Evolutionary conservation across 2,113 vertebrate species (phyloP).

Genomic region (Athene cunicularia): DNA sequence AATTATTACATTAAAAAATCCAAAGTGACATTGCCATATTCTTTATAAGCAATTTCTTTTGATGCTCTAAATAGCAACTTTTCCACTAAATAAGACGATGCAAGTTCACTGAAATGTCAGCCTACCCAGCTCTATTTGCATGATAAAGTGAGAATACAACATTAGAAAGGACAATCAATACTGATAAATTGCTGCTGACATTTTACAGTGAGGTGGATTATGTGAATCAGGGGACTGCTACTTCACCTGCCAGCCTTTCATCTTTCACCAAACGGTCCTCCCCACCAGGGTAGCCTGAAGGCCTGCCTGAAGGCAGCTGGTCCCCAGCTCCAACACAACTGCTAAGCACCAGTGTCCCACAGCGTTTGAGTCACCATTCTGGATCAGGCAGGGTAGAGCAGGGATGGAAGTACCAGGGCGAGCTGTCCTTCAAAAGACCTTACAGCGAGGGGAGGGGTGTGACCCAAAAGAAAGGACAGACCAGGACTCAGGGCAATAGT

Average conservation of each 20-base stretch:
- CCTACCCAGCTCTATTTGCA: background rate
- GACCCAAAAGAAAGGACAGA: background rate
- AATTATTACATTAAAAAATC: background rate
- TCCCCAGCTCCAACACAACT: background rate
- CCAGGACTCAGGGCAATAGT: background rate
- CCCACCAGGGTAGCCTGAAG: background rate
- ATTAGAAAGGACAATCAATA: background rate
- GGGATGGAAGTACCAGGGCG: background rate
- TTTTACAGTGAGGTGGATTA: background rate
- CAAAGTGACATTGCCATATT: background rate
- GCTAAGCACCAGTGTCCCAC: accelerated
- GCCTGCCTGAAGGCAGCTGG: background rate
- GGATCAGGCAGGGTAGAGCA: background rate
- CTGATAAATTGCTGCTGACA: background rate
- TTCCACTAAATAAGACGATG: background rate
- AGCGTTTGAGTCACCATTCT: background rate
- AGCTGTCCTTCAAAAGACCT: background rate
- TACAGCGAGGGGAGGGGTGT: background rate
- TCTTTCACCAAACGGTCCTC: background rate
- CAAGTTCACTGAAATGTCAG: background rate
- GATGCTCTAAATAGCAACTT: constrained; percentile 1
- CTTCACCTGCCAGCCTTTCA: background rate
- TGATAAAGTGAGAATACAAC: background rate
- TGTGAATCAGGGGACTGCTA: background rate
- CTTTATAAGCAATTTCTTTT: background rate